Conservation (phyloP, 2,113 vertebrate genomes). For the Terrapene triunguis region DNA sequence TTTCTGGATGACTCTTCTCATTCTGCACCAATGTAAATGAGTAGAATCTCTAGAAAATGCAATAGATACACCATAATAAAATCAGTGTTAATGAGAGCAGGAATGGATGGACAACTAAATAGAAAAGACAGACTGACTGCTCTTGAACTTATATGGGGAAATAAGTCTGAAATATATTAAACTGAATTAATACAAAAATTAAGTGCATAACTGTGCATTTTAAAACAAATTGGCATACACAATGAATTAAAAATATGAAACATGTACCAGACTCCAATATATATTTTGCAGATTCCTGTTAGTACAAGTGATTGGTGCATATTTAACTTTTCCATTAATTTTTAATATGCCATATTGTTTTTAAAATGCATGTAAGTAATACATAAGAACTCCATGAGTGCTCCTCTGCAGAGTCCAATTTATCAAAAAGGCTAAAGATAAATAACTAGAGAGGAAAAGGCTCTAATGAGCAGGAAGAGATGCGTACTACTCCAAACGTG, state of each 20-base stretch:
- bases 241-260: background rate
- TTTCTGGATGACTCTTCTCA: fast-evolving
- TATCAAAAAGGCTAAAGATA: constrained; percentile 38
- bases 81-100: too few relatives aligned
- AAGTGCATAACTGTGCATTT: background rate
- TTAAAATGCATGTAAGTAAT: background rate
- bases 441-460: background rate
- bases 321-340: background rate
- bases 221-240: background rate
- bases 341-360: constrained; percentile 20
- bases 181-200: background rate
- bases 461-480: constrained; percentile 1
- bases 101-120: background rate
- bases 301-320: background rate
- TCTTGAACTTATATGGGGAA: background rate
- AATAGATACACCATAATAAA: background rate
- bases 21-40: background rate
- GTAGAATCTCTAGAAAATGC: background rate
- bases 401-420: constrained; percentile 44
- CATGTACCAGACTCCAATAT: background rate
- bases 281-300: constrained; percentile 36
- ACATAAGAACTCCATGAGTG: constrained; percentile 32
- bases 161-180: background rate
- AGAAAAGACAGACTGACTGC: background rate
- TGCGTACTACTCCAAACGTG: background rate